Evolutionary conservation across 1,140 invertebrate genomes (phyloP).

Genomic region (Anastatus disparis): DNA sequence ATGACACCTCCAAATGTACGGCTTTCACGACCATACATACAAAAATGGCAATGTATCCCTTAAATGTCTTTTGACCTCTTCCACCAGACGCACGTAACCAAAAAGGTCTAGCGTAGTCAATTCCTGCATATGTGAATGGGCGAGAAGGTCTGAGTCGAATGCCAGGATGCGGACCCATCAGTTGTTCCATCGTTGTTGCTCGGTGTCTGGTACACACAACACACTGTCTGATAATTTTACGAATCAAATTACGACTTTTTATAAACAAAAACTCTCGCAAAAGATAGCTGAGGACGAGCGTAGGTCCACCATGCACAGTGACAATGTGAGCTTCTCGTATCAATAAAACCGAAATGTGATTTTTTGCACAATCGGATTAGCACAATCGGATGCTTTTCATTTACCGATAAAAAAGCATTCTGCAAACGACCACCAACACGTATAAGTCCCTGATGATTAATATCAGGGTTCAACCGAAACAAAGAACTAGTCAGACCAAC

Average conservation of each 20-base stretch:
- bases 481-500: not conserved
- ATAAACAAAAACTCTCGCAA: too few relatives aligned
- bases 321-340: too few relatives aligned
- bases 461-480: not conserved
- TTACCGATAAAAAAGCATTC: not conserved
- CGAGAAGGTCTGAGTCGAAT: not conserved
- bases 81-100: not conserved
- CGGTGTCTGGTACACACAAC: not conserved
- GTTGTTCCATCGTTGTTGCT: not conserved
- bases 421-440: not conserved
- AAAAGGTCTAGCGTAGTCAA: not conserved
- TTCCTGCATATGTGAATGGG: too few relatives aligned
- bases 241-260: too few relatives aligned
- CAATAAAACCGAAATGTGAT: not conserved
- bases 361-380: too few relatives aligned
- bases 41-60: not conserved
- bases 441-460: not conserved
- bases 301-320: too few relatives aligned
- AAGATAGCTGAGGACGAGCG: too few relatives aligned
- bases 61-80: not conserved
- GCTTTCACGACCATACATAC: too few relatives aligned
- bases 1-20: not conserved
- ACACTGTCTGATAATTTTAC: too few relatives aligned
- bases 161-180: not conserved
- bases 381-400: too few relatives aligned